phyloP scores from a whole-genome alignment of 2,113 vertebrate species.

The Neofelis nebulosa region DNA sequence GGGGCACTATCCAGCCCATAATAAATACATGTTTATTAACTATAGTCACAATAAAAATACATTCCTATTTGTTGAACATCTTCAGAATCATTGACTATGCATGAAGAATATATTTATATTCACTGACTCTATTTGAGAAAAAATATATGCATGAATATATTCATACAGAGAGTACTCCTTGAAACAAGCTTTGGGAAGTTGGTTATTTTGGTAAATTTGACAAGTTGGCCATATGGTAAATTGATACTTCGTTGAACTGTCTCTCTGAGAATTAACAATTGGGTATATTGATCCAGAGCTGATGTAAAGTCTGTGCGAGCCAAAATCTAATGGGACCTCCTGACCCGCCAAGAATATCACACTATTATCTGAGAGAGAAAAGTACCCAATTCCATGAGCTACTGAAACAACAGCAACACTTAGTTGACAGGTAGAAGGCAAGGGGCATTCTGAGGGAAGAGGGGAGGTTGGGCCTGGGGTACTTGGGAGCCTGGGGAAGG shows the following conservation, averaged over 20 bases:
- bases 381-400: background rate
- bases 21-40: background rate
- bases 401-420: background rate
- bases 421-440: background rate
- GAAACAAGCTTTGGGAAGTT: slow-evolving; percentile 31
- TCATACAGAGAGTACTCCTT: background rate
- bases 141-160: slow-evolving; percentile 2
- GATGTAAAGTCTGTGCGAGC: background rate
- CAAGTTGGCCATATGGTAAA: background rate
- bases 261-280: background rate
- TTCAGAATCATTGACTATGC: background rate
- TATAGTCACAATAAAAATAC: background rate
- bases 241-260: background rate
- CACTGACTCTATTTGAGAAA: slow-evolving; percentile 24
- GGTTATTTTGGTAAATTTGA: slow-evolving; percentile 19
- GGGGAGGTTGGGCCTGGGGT: background rate
- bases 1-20: background rate
- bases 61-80: background rate
- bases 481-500: background rate
- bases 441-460: background rate
- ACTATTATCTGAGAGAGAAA: background rate
- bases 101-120: background rate
- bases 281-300: background rate
- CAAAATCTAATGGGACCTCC: background rate
- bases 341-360: background rate